Conservation (phyloP, 2,797 vertebrate species). For the Oreortyx pictus region DNA sequence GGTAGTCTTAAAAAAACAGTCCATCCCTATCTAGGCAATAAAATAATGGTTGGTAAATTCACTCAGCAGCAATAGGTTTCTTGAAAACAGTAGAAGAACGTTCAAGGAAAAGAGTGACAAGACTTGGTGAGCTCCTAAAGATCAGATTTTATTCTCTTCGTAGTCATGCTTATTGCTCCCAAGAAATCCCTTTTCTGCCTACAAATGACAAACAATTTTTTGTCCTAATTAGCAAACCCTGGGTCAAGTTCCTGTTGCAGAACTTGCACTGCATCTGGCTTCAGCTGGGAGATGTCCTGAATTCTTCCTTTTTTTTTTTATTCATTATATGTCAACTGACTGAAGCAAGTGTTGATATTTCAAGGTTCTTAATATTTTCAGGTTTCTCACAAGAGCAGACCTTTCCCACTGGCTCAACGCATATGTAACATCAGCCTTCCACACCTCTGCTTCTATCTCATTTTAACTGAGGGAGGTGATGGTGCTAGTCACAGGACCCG, state of each 20-base stretch:
- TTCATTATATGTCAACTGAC: background rate
- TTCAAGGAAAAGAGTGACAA: slow-evolving; percentile 32
- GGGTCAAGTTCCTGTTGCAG: slow-evolving; percentile 17
- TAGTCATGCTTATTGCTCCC: slow-evolving; percentile 30
- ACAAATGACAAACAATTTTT: slow-evolving; percentile 28
- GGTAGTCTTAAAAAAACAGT: slow-evolving; percentile 48
- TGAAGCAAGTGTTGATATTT: background rate
- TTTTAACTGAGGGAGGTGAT: accelerated
- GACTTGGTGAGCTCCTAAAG: slow-evolving; percentile 42
- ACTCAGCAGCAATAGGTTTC: slow-evolving; percentile 38
- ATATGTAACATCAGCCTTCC: background rate
- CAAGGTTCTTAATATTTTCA: background rate
- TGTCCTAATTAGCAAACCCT: slow-evolving; percentile 42
- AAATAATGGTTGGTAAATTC: slow-evolving; percentile 57
- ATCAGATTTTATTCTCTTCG: slow-evolving; percentile 30
- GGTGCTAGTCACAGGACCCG: background rate
- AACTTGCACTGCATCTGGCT: background rate
- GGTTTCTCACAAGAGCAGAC: slow-evolving; percentile 10
- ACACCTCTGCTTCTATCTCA: background rate
- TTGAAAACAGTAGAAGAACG: slow-evolving; percentile 36
- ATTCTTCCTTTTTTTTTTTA: background rate
- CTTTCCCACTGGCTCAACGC: background rate
- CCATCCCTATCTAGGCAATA: slow-evolving; percentile 62
- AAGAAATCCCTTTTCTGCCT: slow-evolving; percentile 25
- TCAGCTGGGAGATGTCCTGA: background rate